Conservation (phyloP, 92 coral and sea anemone species). For the Phenganax marumi region DNA sequence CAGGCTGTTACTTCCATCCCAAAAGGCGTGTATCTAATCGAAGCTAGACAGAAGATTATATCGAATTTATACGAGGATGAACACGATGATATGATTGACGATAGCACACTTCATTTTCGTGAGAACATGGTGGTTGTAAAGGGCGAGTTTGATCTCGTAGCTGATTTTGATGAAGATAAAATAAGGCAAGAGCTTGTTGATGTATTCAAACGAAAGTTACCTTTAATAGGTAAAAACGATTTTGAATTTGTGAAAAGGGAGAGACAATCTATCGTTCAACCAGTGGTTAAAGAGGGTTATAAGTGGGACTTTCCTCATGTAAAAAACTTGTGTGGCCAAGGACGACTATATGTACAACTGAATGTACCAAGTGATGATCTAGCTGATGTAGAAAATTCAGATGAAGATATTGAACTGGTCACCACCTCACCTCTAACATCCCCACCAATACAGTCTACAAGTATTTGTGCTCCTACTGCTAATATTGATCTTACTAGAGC, state of each 20-base stretch:
- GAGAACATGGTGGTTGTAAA: constrained; percentile 34
- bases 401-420: neutral
- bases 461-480: neutral
- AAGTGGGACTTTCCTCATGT: constrained; percentile 51
- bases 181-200: constrained; percentile 48
- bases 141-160: constrained; percentile 51
- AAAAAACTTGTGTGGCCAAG: neutral
- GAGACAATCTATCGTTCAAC: constrained; percentile 29
- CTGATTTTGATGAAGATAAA: constrained; percentile 48
- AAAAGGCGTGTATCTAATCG: constrained; percentile 29
- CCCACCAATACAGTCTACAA: neutral
- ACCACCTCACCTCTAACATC: neutral
- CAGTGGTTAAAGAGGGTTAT: constrained; percentile 44
- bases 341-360: neutral
- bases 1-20: constrained; percentile 25
- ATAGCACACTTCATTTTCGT: constrained; percentile 37
- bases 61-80: constrained; percentile 35
- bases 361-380: neutral
- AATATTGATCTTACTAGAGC: neutral
- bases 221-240: constrained; percentile 6
- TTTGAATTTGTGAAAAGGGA: constrained; percentile 57
- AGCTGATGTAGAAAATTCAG: neutral
- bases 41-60: constrained; percentile 24
- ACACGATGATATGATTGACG: constrained; percentile 19
- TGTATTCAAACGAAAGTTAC: constrained; percentile 28